These are phyloP conservation scores for Galbula dea DNA, from an alignment of 2,113 vertebrate genomes.

Conservation along the genomic window DNA sequence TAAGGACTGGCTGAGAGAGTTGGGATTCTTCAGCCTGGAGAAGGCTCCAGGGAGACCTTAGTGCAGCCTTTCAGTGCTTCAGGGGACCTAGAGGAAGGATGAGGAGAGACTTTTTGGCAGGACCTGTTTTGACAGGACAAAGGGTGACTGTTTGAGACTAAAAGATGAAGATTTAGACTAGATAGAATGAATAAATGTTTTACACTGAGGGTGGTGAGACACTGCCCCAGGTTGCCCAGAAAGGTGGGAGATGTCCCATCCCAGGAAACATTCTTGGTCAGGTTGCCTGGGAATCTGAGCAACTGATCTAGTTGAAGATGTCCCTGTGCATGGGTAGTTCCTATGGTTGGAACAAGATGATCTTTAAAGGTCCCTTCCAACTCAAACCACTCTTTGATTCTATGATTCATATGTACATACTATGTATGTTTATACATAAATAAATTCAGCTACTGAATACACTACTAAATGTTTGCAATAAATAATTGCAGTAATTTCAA, in stretches of 20 bases:
- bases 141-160: fast-evolving
- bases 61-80: not conserved
- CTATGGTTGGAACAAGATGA: not conserved
- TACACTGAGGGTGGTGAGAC: not conserved
- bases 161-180: not conserved
- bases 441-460: not conserved
- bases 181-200: not conserved
- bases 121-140: not conserved
- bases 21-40: not conserved
- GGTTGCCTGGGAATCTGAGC: not conserved
- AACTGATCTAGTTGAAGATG: not conserved
- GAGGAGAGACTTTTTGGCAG: not conserved
- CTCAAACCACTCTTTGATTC: not conserved
- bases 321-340: not conserved
- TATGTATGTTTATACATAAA: not conserved
- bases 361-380: not conserved
- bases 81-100: not conserved
- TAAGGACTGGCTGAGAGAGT: not conserved
- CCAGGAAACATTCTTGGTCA: not conserved
- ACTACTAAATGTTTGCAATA: not conserved
- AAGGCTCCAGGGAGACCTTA: not conserved
- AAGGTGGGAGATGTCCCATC: not conserved
- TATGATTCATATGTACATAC: not conserved
- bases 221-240: not conserved
- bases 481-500: not conserved